Evolutionary conservation across 2,888 invertebrate species (phyloP).

Genomic region (Nomada flava): DNA sequence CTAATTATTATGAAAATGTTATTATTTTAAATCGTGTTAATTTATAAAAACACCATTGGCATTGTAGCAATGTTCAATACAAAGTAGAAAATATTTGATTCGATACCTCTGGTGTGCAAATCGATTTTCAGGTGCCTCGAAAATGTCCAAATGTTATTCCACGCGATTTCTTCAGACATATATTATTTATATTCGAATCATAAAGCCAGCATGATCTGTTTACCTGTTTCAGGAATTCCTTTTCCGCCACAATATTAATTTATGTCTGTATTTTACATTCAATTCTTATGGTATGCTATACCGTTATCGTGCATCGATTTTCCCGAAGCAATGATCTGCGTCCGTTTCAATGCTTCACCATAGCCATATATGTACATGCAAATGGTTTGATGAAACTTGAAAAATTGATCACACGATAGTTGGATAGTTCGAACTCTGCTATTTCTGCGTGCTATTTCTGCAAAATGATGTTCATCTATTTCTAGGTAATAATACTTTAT

Average conservation of each 20-base stretch:
- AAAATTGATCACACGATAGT: not conserved
- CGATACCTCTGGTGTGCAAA: not conserved
- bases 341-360: not conserved
- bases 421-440: not conserved
- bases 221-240: not conserved
- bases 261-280: not conserved
- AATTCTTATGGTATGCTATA: constrained; percentile 2
- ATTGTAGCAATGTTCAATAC: not conserved
- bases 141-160: not conserved
- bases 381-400: not conserved
- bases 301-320: not conserved
- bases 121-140: not conserved
- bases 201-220: not conserved
- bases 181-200: constrained; percentile 1
- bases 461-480: not conserved
- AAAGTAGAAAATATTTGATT: not conserved
- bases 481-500: not conserved
- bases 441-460: not conserved
- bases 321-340: not conserved
- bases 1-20: too few relatives aligned
- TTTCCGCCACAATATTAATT: constrained; percentile 2
- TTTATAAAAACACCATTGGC: not conserved
- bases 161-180: not conserved
- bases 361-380: not conserved
- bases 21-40: not conserved